Conservation (phyloP, 2,888 invertebrate species). For the Platerodrilus igneus region DNA sequence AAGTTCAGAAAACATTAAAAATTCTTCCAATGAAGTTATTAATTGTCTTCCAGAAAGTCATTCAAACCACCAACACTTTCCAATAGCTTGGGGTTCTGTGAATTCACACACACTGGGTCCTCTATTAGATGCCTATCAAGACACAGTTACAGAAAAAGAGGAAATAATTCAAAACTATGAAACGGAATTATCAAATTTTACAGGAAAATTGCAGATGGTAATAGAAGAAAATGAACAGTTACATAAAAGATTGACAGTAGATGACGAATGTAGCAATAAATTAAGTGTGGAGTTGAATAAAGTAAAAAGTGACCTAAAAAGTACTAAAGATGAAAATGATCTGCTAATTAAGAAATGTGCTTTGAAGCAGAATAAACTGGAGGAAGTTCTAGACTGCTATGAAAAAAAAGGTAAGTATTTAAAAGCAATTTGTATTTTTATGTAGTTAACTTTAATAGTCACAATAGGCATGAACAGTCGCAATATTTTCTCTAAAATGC, state of each 20-base stretch:
- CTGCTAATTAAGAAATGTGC: conserved; percentile 60
- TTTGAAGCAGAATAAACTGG: conserved; percentile 66
- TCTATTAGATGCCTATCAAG: conserved; percentile 73
- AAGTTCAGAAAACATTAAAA: conserved; percentile 18
- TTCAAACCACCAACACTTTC: conserved; percentile 45
- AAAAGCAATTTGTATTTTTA: conserved; percentile 9
- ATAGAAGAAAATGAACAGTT: conserved; percentile 66
- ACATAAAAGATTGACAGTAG: conserved; percentile 52
- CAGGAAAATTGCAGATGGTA: conserved; percentile 66
- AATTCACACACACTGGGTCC: conserved; percentile 66
- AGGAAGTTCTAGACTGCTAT: conserved; percentile 68
- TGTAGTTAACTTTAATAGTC: background rate
- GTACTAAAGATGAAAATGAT: conserved; percentile 44
- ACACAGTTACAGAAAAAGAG: conserved; percentile 71
- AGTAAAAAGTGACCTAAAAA: conserved; percentile 45
- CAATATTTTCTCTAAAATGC: no score
- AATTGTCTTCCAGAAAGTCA: conserved; percentile 37
- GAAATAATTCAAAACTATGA: conserved; percentile 66
- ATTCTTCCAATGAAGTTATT: conserved; percentile 17
- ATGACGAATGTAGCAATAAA: conserved; percentile 45
- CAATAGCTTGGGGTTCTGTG: conserved; percentile 53
- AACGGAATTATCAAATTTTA: conserved; percentile 64
- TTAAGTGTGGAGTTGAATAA: conserved; percentile 46
- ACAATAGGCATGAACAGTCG: no score
- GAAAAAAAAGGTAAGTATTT: conserved; percentile 62